Evolutionary conservation across 2,888 invertebrate genomes (phyloP), one percentile per base, ranked within the genome.

Genomic region (Cylindroiulus punctatus): DNA sequence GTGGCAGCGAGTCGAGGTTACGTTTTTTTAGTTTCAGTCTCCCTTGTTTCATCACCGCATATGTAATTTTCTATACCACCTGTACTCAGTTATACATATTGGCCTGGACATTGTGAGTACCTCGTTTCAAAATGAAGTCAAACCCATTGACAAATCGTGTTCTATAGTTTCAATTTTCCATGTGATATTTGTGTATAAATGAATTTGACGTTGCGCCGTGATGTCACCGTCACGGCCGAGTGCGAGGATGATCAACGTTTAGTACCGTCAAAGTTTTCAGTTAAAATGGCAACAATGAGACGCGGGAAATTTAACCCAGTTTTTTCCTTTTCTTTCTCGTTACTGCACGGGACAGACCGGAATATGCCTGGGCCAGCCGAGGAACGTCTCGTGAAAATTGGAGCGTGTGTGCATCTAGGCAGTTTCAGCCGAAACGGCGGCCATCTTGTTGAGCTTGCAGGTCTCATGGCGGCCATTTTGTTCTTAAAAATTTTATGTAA

Each of bases 11-110:
- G 76, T 76, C 76, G 30, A 30, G 76, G 26, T 76, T 76, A 26
- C 22, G 19, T 26, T 14, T 36, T n/a, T 76, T 76, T 76, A 76
- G 76, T 26, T 65, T 76, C 76, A 14, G 76, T 30, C 30, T 76
- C 76, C 76, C 76, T 76, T 30, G 76, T 76, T 76, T 76, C 30
- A 30, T 76, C 76, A 76, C 76, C 76, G 76, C 76, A 76, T 76
- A 76, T 76, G 76, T 76, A 76, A 76, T 76, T 76, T 76, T 76
- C 76, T 76, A 76, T 76, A 76, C 76, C 76, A 76, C 76, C 76
- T 76, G 76, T 76, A 76, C 76, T 76, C 76, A 76, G 76, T 76
- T 76, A 76, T 76, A 76, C 76, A 76, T 76, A 76, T 76, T 76
- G 76, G 76, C 76, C 76, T 76, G 76, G 76, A 76, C 76, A 76